Conservation (phyloP, 2,888 invertebrate species). For the Zele albiditarsus region DNA sequence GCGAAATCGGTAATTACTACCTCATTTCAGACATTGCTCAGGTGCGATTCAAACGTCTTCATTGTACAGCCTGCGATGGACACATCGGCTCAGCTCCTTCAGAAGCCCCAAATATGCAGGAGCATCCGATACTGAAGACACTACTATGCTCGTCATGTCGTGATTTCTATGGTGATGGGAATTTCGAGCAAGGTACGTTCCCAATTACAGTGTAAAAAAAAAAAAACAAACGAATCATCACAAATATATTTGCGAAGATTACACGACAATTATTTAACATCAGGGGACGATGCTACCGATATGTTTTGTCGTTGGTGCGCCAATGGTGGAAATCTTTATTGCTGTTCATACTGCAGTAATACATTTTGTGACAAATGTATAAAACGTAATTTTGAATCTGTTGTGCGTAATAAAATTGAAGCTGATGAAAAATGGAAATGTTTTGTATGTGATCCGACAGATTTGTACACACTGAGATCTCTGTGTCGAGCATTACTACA, state of each 20-base stretch:
- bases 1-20: slow-evolving; percentile 21
- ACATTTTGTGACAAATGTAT: slow-evolving; percentile 81
- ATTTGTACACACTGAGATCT: slow-evolving; percentile 80
- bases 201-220: background rate
- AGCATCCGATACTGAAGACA: slow-evolving; percentile 83
- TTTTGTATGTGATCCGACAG: slow-evolving; percentile 82
- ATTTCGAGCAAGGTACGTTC: slow-evolving; percentile 80
- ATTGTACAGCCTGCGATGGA: slow-evolving; percentile 84
- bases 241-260: background rate
- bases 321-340: slow-evolving; percentile 85
- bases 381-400: slow-evolving; percentile 80
- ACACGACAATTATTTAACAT: slow-evolving; percentile 34
- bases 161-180: slow-evolving; percentile 86
- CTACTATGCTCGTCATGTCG: slow-evolving; percentile 83
- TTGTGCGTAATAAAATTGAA: slow-evolving; percentile 82
- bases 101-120: slow-evolving; percentile 78
- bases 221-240: background rate
- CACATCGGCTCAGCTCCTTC: slow-evolving; percentile 83
- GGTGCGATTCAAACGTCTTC: slow-evolving; percentile 78
- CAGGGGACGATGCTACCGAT: slow-evolving; percentile 86
- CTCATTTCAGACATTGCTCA: slow-evolving; percentile 76
- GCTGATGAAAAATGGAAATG: slow-evolving; percentile 87
- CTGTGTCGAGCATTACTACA: slow-evolving; percentile 82
- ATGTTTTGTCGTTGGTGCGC: slow-evolving; percentile 90
- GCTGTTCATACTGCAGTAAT: slow-evolving; percentile 81